These are phyloP conservation scores for Wiebesia pumilae DNA, from an alignment of 1,140 invertebrate genomes.

Conservation along the genomic window DNA sequence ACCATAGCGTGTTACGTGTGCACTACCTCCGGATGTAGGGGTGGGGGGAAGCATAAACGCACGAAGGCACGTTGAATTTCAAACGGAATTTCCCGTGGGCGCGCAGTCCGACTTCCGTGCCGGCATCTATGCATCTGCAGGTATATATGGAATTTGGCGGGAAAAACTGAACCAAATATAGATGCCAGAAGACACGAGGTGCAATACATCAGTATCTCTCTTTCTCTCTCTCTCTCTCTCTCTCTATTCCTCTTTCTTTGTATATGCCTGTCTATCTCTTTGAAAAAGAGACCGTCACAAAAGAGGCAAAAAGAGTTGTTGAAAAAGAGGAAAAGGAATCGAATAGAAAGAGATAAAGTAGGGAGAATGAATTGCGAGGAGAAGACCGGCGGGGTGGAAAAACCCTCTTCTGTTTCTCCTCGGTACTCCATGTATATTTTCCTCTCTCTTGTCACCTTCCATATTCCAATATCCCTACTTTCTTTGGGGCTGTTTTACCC, in stretches of 20 bases:
- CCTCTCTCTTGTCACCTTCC: conserved; percentile 25
- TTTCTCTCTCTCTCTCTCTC: background rate
- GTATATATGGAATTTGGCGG: conserved; percentile 69
- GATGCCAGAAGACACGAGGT: conserved; percentile 60
- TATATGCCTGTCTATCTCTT: too few species aligned
- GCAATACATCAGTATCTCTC: conserved; percentile 69
- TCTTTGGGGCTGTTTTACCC: conserved; percentile 25
- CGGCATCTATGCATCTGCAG: background rate
- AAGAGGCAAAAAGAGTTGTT: conserved; percentile 46
- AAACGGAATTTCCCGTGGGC: conserved; percentile 44
- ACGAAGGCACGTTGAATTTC: conserved; percentile 54
- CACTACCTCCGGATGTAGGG: background rate
- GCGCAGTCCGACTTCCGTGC: background rate
- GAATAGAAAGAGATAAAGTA: conserved; percentile 57
- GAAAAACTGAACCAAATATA: conserved; percentile 73
- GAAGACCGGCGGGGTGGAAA: conserved; percentile 5
- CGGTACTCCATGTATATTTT: background rate
- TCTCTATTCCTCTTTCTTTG: background rate
- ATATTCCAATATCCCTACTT: background rate
- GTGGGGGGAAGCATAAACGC: background rate
- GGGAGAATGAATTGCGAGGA: conserved; percentile 39
- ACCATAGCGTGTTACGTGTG: background rate
- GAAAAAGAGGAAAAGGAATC: conserved; percentile 49
- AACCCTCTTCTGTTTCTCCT: background rate
- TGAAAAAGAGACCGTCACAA: background rate